Conservation (phyloP, 2,797 vertebrate species). For the Neomorphus geoffroyi region DNA sequence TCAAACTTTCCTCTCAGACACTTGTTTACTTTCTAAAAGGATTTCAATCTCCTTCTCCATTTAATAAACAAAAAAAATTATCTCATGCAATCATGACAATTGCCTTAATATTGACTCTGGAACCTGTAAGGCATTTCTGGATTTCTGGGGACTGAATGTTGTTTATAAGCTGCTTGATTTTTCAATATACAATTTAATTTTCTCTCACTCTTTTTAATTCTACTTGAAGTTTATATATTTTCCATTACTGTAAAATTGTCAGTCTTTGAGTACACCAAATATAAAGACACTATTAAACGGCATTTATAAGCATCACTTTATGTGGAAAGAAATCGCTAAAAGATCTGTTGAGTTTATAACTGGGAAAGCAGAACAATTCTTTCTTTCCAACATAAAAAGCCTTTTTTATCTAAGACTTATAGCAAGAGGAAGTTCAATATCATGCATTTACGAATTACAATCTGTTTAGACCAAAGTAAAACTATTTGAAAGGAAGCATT, state of each 20-base stretch:
- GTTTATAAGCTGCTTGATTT: slow-evolving; percentile 35
- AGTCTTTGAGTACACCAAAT: neutral
- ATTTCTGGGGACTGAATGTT: neutral
- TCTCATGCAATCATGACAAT: neutral
- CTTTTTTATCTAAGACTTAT: neutral
- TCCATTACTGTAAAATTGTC: neutral
- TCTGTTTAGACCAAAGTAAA: slow-evolving; percentile 5
- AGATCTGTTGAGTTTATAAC: neutral
- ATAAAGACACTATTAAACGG: neutral
- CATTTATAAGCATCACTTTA: neutral
- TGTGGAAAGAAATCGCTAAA: neutral
- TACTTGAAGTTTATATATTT: slow-evolving; percentile 35
- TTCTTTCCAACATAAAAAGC: neutral
- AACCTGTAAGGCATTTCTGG: neutral
- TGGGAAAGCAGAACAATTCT: neutral
- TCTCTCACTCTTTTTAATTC: slow-evolving; percentile 40
- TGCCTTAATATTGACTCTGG: slow-evolving; percentile 25
- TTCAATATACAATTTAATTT: slow-evolving; percentile 27
- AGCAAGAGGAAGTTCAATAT: slow-evolving; percentile 16
- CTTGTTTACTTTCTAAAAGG: slow-evolving; percentile 16
- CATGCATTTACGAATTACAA: neutral
- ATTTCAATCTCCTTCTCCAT: neutral
- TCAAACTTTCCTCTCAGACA: neutral
- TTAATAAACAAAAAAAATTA: slow-evolving; percentile 25
- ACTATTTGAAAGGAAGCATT: slow-evolving; percentile 14